Base-by-base conservation (phyloP, 2,113 vertebrate species). In the Sinosuthora webbiana region DNA sequence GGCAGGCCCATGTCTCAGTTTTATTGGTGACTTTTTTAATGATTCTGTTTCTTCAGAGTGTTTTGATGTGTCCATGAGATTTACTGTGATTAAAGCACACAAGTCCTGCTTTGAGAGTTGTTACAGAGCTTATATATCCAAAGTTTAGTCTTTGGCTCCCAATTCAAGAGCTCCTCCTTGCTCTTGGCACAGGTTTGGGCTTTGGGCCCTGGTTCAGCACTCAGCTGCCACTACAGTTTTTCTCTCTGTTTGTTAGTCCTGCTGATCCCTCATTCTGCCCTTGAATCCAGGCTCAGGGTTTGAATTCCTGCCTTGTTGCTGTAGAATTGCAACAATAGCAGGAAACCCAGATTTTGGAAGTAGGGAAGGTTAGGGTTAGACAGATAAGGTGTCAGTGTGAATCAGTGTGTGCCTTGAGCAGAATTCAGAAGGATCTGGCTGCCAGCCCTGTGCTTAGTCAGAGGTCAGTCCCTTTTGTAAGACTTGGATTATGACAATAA, bases 371-470 rank as follows among this genome's bases (percentile, higher is more conserved):
- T 92, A 79, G 95, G 90, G 95, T 86, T 95, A 94, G 90, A n/a
- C 88, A 90, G 93, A 89, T 87, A 86, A 86, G 83, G 83, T 92
- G 92, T 87, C 42, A 6, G 28, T 22, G 63, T 59, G 71, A 90
- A 83, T 85, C 94, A 67, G 79, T 70, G 55, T 81, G 89, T 83
- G 92, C 64, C 76, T 95, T 25, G 76, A 81, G 79, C 30, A 33
- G 85, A 86, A 93, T 75, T 83, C 68, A 90, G 80, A 75, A 90
- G 24, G n/a, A 20, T 21, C 93, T 96, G 94, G 90, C 94, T 91
- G 31, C 69, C 41, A 65, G 93, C 95, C 93, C 80, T 62, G 23
- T 96, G 95, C 94, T 95, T 94, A 96, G 92, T 96, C 95, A 96
- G 90, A 96, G 90, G 96, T 93, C 92, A 93, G 92, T 91, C 53